phyloP scores from a whole-genome alignment of 2,797 vertebrate species.

The Echeneis naucrates region DNA sequence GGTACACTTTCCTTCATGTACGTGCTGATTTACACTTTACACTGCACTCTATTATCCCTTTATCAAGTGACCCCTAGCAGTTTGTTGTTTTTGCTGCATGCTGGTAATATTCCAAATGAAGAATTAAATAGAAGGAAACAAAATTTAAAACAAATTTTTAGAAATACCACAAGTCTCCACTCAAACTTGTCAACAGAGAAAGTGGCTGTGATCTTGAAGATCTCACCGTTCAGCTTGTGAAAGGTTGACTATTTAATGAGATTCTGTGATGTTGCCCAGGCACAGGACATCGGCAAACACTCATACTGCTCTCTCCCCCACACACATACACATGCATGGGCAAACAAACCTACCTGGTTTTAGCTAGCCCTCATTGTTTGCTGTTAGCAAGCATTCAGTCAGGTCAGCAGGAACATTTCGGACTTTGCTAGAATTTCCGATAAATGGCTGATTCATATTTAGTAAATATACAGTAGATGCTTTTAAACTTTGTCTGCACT shows the following conservation, averaged over 20 bases:
- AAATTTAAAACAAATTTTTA: slow-evolving; percentile 32
- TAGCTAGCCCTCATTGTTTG: slow-evolving; percentile 64
- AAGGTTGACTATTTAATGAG: slow-evolving; percentile 82
- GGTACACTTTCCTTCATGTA: slow-evolving; percentile 14
- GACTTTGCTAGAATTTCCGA: slow-evolving; percentile 54
- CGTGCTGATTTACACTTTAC: not conserved
- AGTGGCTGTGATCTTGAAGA: slow-evolving; percentile 76
- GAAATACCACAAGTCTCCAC: slow-evolving; percentile 38
- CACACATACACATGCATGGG: slow-evolving; percentile 9
- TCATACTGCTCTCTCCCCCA: slow-evolving; percentile 61
- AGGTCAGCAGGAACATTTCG: slow-evolving; percentile 55
- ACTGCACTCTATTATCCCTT: slow-evolving; percentile 12
- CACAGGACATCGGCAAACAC: slow-evolving; percentile 74
- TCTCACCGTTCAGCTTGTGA: slow-evolving; percentile 80
- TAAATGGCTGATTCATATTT: slow-evolving; percentile 52
- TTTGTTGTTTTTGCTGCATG: not conserved
- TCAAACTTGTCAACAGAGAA: slow-evolving; percentile 54
- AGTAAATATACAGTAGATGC: slow-evolving; percentile 49
- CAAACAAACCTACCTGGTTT: slow-evolving; percentile 71
- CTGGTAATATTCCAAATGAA: not conserved
- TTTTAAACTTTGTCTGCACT: slow-evolving; percentile 43
- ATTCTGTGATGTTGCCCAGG: slow-evolving; percentile 79
- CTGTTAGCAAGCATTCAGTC: slow-evolving; percentile 53
- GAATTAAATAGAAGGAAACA: slow-evolving; percentile 16
- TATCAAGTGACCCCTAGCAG: not conserved